Conservation (phyloP, 37 sponge, comb jelly and placozoan species). For the Agelas oroides region DNA sequence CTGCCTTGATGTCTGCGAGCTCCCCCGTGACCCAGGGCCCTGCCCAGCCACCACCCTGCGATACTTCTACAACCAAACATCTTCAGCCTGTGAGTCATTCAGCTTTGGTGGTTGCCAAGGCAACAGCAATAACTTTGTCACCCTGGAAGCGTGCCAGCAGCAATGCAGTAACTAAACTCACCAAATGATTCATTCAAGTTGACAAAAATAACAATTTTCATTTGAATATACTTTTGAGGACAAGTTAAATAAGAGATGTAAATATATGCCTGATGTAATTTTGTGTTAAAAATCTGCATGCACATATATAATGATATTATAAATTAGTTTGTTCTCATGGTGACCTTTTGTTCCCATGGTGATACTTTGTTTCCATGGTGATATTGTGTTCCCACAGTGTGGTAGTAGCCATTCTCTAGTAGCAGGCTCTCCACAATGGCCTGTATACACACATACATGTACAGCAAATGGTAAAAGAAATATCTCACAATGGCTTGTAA, state of each 20-base stretch:
- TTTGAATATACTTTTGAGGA: too few relatives aligned
- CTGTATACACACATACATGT: slow-evolving; percentile 1
- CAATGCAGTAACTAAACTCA: not conserved
- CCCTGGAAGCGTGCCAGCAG: not conserved
- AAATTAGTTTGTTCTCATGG: too few relatives aligned
- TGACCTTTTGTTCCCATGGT: too few relatives aligned
- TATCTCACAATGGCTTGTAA: not conserved
- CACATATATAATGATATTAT: too few relatives aligned
- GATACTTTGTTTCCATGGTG: too few relatives aligned
- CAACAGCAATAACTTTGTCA: slow-evolving; percentile 2
- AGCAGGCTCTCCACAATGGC: slow-evolving; percentile 53
- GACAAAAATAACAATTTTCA: too few relatives aligned
- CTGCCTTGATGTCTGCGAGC: not conserved
- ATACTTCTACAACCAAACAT: slow-evolving; percentile 4
- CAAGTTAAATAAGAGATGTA: too few relatives aligned
- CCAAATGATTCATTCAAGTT: too few relatives aligned
- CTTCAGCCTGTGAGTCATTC: not conserved
- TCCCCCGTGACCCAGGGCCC: not conserved
- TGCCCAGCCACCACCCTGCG: not conserved
- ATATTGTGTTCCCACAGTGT: too few relatives aligned
- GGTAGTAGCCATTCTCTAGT: slow-evolving; percentile 60
- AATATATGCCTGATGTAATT: not conserved
- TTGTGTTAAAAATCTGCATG: not conserved
- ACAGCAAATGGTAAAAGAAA: slow-evolving; percentile 1
- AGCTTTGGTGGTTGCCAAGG: slow-evolving; percentile 9